phyloP scores from a whole-genome alignment of 2,888 invertebrate species.

The Rhopalosiphum nymphaeae region DNA sequence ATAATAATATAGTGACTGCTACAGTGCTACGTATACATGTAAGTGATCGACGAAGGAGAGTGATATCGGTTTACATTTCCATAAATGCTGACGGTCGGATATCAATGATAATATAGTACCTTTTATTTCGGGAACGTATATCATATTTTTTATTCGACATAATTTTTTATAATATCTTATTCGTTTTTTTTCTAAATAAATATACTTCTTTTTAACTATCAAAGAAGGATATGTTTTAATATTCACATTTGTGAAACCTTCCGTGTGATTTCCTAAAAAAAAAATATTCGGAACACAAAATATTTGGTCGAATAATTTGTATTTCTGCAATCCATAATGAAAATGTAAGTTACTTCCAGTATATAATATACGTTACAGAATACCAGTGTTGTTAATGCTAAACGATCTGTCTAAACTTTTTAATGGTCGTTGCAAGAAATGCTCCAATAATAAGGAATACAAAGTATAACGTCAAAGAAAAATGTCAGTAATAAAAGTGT shows the following conservation, averaged over 20 bases:
- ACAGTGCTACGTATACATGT: neutral
- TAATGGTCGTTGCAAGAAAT: neutral
- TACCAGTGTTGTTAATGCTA: no score
- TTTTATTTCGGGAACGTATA: conserved; percentile 1
- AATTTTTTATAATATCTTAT: conserved; percentile 25
- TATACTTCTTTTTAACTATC: conserved; percentile 15
- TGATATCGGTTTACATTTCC: conserved; percentile 54
- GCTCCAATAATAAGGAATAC: neutral
- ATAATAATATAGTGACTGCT: neutral
- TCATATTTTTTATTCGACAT: conserved; percentile 12
- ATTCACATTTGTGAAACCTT: conserved; percentile 18
- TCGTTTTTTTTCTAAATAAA: conserved; percentile 1
- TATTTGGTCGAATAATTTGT: conserved; percentile 18
- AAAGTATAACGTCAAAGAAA: conserved; percentile 17
- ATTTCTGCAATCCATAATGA: neutral
- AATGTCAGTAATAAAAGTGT: conserved; percentile 26
- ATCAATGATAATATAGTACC: neutral
- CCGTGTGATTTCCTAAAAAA: neutral
- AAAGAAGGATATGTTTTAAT: neutral
- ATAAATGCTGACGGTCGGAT: conserved; percentile 50
- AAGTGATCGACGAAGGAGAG: conserved; percentile 1
- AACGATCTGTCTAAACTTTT: conserved; percentile 21
- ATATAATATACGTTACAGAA: neutral
- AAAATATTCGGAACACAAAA: neutral
- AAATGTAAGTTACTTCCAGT: neutral